Conservation (phyloP, 2,888 invertebrate species). For the Diploptera punctata region DNA sequence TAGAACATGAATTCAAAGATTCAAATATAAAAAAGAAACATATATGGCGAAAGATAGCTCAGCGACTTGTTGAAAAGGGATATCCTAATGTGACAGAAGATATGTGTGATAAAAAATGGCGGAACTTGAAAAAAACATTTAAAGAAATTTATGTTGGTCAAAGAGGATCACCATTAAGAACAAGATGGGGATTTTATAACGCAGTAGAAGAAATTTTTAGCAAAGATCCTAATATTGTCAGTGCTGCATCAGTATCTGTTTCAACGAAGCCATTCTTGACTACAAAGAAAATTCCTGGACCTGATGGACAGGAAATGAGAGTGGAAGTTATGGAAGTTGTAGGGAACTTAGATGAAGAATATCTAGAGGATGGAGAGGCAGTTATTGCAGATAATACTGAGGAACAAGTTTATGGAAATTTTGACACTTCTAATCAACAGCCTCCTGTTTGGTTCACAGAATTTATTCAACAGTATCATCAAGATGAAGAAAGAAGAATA, state of each 20-base stretch:
- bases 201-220: slow-evolving; percentile 40
- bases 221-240: slow-evolving; percentile 41
- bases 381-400: slow-evolving; percentile 22
- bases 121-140: slow-evolving; percentile 42
- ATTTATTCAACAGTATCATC: slow-evolving; percentile 40
- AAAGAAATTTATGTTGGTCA: slow-evolving; percentile 42
- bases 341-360: slow-evolving; percentile 36
- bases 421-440: slow-evolving; percentile 24
- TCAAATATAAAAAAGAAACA: slow-evolving; percentile 40
- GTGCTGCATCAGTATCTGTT: slow-evolving; percentile 33
- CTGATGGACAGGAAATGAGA: slow-evolving; percentile 40
- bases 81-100: slow-evolving; percentile 39
- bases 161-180: slow-evolving; percentile 33
- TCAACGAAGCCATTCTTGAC: slow-evolving; percentile 4
- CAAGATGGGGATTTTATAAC: slow-evolving; percentile 41
- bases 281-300: slow-evolving; percentile 23
- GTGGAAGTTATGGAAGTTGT: slow-evolving; percentile 41
- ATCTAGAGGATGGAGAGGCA: slow-evolving; percentile 26
- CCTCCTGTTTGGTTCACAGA: slow-evolving; percentile 41
- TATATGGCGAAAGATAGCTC: slow-evolving; percentile 41
- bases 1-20: slow-evolving; percentile 36
- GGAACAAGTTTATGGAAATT: slow-evolving; percentile 19
- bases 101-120: slow-evolving; percentile 42
- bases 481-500: slow-evolving; percentile 37
- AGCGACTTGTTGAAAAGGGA: slow-evolving; percentile 34